Percentiles rank a stretch among this genome's conserved stretches.
These are phyloP conservation scores for Vombatus ursinus DNA, from an alignment of 2,113 vertebrate genomes.

Conservation along the genomic window DNA sequence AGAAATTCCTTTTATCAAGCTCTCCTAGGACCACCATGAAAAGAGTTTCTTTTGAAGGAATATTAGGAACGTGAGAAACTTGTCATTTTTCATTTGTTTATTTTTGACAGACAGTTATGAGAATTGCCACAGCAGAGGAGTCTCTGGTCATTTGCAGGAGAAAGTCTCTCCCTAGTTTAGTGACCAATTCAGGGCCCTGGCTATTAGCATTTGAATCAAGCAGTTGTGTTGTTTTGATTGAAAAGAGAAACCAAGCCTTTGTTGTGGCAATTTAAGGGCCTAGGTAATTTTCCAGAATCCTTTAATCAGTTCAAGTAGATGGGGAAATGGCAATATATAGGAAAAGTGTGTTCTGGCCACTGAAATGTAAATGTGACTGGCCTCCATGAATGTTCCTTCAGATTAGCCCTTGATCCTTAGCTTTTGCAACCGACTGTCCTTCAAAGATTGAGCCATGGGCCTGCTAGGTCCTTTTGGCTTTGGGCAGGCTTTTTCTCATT, in stretches of 20 bases:
- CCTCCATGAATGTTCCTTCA: not conserved
- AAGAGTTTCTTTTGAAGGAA: not conserved
- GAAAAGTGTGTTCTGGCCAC: not conserved
- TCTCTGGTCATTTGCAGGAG: constrained; percentile 39
- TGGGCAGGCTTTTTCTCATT: not conserved
- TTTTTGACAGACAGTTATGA: constrained; percentile 3
- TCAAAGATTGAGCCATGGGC: not conserved
- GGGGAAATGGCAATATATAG: not conserved
- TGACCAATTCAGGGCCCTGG: constrained; percentile 2
- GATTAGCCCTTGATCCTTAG: fast-evolving
- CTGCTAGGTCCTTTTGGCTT: not conserved
- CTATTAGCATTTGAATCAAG: constrained; percentile 72
- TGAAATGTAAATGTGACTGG: not conserved
- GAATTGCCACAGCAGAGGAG: not conserved
- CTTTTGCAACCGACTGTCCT: not conserved
- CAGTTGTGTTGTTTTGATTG: constrained; percentile 25
- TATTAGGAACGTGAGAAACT: not conserved
- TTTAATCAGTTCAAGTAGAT: constrained; percentile 56
- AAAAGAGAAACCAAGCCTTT: constrained; percentile 60
- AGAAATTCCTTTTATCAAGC: not conserved
- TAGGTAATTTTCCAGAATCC: constrained; percentile 26
- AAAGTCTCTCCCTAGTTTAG: constrained; percentile 41
- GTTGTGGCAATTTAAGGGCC: constrained; percentile 52
- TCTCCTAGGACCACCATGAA: fast-evolving
- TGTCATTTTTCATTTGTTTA: not conserved